These are phyloP conservation scores for Caiman crocodilus DNA, from an alignment of 2,797 vertebrate species.

Conservation along the genomic window DNA sequence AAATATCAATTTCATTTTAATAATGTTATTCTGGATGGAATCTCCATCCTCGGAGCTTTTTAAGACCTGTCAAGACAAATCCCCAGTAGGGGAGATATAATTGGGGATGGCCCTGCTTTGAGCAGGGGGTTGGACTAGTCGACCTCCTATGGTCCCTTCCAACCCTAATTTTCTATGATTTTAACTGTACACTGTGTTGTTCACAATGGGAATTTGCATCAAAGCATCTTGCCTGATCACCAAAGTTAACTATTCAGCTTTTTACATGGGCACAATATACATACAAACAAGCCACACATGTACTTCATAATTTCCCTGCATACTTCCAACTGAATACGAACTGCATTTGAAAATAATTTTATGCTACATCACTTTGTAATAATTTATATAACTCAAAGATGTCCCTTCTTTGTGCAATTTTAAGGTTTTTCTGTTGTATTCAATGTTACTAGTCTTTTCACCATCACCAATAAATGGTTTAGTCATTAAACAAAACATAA, in stretches of 20 bases:
- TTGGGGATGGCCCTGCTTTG: no score
- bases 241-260: not conserved
- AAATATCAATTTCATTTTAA: constrained; percentile 24
- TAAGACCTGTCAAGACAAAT: no score
- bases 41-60: no score
- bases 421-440: not conserved
- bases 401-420: not conserved
- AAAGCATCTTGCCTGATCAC: not conserved
- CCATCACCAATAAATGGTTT: not conserved
- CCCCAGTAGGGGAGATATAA: no score
- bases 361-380: not conserved
- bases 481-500: not conserved
- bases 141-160: no score
- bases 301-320: not conserved
- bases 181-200: not conserved
- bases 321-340: not conserved
- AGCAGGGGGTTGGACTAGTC: no score
- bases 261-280: not conserved
- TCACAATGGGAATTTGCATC: constrained; percentile 14
- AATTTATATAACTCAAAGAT: not conserved
- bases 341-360: not conserved
- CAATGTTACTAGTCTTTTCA: not conserved
- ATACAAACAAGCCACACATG: not conserved
- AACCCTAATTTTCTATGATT: no score
- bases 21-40: not conserved